A percentile compares a stretch with the other conserved stretches of the same genome.
Conservation (phyloP, 2,113 vertebrate genomes). For the Chelonoidis abingdonii region DNA sequence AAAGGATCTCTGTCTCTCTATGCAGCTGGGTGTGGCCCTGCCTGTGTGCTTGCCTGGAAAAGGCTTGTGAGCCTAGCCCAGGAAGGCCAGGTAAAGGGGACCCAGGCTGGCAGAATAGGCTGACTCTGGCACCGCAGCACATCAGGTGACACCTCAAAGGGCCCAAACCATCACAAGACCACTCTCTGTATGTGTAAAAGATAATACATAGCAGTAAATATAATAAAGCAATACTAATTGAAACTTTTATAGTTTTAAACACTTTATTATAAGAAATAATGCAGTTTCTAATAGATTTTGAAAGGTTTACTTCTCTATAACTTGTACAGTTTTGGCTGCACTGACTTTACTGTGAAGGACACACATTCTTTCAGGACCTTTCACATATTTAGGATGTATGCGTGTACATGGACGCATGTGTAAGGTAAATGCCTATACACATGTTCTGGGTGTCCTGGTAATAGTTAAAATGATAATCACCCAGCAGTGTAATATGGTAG, state of each 20-base stretch:
- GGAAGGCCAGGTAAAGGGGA: too few species aligned
- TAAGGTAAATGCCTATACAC: background rate
- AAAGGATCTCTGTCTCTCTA: too few species aligned
- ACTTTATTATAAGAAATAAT: background rate
- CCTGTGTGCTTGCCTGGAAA: too few species aligned
- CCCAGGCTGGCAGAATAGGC: too few species aligned
- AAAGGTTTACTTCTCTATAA: background rate
- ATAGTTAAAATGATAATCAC: background rate
- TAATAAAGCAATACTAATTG: background rate
- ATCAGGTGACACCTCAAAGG: too few species aligned
- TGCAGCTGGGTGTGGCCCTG: too few species aligned
- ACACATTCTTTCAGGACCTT: background rate
- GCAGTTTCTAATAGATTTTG: background rate
- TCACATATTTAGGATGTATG: fast-evolving
- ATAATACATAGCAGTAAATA: fast-evolving
- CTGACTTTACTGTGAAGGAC: background rate
- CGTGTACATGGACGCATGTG: background rate
- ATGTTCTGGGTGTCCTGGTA: background rate
- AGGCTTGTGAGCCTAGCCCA: too few species aligned
- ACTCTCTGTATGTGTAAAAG: background rate
- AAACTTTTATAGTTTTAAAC: background rate
- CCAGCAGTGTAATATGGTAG: background rate
- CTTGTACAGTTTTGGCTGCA: background rate
- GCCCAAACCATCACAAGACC: background rate
- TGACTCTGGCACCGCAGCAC: too few species aligned